Conservation (phyloP, 2,797 vertebrate genomes). For the Platalea minor region DNA sequence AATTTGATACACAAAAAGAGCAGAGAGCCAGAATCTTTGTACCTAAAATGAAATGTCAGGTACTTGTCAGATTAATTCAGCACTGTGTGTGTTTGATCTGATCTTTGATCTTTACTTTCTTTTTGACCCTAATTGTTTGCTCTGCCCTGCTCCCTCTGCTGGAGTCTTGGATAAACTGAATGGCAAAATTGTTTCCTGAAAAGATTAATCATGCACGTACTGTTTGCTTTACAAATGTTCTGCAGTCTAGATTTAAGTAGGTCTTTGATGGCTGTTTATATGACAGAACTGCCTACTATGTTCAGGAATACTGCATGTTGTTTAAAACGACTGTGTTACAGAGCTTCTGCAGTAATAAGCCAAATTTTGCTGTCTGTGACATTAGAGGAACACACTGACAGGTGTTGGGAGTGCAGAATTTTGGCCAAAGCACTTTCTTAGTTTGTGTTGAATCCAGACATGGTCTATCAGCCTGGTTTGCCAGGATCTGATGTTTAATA, state of each 20-base stretch:
- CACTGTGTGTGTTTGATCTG: constrained; percentile 44
- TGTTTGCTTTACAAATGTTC: constrained; percentile 66
- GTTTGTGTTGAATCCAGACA: background rate
- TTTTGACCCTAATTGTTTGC: constrained; percentile 64
- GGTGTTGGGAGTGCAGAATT: background rate
- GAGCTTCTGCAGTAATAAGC: background rate
- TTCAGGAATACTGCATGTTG: background rate
- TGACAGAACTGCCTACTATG: background rate
- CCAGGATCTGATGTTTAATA: background rate
- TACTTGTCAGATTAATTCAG: constrained; percentile 42
- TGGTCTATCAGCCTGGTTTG: background rate
- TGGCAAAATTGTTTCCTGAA: constrained; percentile 60
- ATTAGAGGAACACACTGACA: background rate
- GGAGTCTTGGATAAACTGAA: constrained; percentile 73
- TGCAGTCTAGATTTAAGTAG: constrained; percentile 33
- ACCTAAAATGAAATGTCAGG: constrained; percentile 29
- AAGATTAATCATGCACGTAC: constrained; percentile 62
- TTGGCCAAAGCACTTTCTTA: background rate
- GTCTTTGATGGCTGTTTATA: constrained; percentile 49
- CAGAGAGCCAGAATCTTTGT: background rate
- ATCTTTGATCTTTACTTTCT: constrained; percentile 65
- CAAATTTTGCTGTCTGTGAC: background rate
- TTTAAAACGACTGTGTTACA: background rate
- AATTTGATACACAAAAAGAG: background rate
- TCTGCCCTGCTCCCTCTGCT: constrained; percentile 74